Percentiles rank a stretch among this genome's conserved stretches.
Conservation (phyloP, 2,888 invertebrate genomes). For the Furcula furcula region DNA sequence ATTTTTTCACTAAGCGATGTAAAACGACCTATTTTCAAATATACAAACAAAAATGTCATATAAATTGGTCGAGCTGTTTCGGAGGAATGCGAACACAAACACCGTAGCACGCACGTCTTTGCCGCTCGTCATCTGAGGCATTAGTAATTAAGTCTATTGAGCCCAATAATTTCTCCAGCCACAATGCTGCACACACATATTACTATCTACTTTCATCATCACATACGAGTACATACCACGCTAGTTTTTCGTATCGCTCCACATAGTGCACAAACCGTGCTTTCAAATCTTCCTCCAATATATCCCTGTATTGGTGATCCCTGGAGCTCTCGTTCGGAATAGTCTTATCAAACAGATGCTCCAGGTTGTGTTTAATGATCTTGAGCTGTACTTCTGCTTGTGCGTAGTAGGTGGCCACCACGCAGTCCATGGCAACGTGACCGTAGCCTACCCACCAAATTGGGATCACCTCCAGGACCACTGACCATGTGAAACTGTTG, state of each 20-base stretch:
- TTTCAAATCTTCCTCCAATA: constrained; percentile 19
- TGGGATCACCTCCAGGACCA: constrained; percentile 25
- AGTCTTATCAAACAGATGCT: constrained; percentile 26
- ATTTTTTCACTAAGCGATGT: too few relatives aligned
- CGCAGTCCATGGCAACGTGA: constrained; percentile 36
- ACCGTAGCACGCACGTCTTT: too few relatives aligned
- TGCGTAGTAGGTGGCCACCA: constrained; percentile 39
- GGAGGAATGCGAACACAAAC: too few relatives aligned
- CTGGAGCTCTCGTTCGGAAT: not conserved
- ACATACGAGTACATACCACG: constrained; percentile 38
- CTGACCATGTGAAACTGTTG: constrained; percentile 33
- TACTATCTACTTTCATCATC: too few relatives aligned
- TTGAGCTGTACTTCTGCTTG: constrained; percentile 44
- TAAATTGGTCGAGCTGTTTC: too few relatives aligned
- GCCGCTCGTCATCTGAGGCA: too few relatives aligned
- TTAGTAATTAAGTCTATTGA: too few relatives aligned
- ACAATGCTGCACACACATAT: too few relatives aligned
- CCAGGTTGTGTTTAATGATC: constrained; percentile 42
- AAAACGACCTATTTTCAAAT: too few relatives aligned
- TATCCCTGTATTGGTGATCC: constrained; percentile 23
- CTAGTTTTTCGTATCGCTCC: constrained; percentile 37
- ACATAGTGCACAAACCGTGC: constrained; percentile 35
- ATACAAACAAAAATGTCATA: too few relatives aligned
- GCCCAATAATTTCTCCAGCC: too few relatives aligned
- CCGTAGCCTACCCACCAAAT: constrained; percentile 37